Evolutionary conservation across 1,140 invertebrate genomes (phyloP).

Genomic region (Helicoverpa zea): DNA sequence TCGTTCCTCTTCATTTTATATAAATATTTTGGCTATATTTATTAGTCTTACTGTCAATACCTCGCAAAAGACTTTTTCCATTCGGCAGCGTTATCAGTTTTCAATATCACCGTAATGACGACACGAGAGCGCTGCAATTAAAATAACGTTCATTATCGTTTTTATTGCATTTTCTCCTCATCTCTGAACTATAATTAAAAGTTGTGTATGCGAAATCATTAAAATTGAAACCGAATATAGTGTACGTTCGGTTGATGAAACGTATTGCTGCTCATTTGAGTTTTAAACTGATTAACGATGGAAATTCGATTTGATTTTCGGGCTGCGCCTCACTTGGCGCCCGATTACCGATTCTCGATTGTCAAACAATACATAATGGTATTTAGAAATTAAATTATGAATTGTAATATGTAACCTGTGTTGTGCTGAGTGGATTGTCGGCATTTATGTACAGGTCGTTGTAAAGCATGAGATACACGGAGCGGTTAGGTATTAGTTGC

Average conservation of each 20-base stretch:
- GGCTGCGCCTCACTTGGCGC: conserved; percentile 1
- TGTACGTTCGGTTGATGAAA: conserved; percentile 36
- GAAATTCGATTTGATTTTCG: conserved; percentile 50
- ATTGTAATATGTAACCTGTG: conserved; percentile 3
- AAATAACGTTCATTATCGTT: conserved; percentile 29
- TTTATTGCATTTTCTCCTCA: conserved; percentile 25
- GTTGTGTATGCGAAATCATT: conserved; percentile 36
- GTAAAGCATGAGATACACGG: background rate
- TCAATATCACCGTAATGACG: conserved; percentile 11
- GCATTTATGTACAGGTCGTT: background rate
- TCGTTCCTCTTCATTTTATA: background rate
- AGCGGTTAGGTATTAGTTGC: conserved; percentile 16
- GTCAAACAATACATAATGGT: conserved; percentile 23
- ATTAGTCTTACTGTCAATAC: background rate
- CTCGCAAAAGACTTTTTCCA: background rate
- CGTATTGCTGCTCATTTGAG: conserved; percentile 46
- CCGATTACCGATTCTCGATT: conserved; percentile 39
- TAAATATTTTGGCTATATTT: background rate
- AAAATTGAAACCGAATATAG: conserved; percentile 43
- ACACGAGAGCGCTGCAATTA: conserved; percentile 15
- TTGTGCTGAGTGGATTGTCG: background rate
- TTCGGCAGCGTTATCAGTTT: conserved; percentile 1
- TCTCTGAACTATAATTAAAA: conserved; percentile 45
- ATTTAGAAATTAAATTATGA: conserved; percentile 49
- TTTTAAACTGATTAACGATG: conserved; percentile 52